phyloP scores from a whole-genome alignment of 2,888 invertebrate genomes.

The Perithous albicinctus region DNA sequence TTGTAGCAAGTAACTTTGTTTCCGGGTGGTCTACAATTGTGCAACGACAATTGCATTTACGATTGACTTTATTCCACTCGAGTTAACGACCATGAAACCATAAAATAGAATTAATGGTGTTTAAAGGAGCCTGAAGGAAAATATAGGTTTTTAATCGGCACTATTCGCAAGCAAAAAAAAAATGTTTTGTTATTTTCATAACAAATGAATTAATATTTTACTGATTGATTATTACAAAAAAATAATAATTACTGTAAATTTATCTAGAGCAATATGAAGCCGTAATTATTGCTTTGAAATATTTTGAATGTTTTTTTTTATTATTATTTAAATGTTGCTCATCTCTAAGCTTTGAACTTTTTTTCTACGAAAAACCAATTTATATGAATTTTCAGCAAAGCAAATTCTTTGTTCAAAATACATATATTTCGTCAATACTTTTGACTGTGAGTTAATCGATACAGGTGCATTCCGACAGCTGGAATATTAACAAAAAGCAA shows the following conservation, averaged over 20 bases:
- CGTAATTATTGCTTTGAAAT: too few species aligned
- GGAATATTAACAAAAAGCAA: too few species aligned
- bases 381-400: too few species aligned
- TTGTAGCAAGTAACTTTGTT: background rate
- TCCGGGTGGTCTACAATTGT: slow-evolving; percentile 4
- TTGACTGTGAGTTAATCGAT: too few species aligned
- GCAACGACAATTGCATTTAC: background rate
- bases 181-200: background rate
- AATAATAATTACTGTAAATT: background rate
- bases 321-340: too few species aligned
- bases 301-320: too few species aligned
- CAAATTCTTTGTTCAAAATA: too few species aligned
- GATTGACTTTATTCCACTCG: background rate
- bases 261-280: background rate
- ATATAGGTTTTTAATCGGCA: background rate
- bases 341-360: too few species aligned
- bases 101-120: background rate
- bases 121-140: background rate
- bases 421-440: too few species aligned
- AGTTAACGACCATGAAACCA: background rate
- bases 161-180: background rate
- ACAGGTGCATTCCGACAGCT: too few species aligned
- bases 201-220: background rate
- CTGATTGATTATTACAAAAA: background rate
- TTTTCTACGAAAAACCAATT: too few species aligned